These are phyloP conservation scores for Pangasius macronema DNA, from an alignment of 2,797 vertebrate genomes.

Conservation along the genomic window DNA sequence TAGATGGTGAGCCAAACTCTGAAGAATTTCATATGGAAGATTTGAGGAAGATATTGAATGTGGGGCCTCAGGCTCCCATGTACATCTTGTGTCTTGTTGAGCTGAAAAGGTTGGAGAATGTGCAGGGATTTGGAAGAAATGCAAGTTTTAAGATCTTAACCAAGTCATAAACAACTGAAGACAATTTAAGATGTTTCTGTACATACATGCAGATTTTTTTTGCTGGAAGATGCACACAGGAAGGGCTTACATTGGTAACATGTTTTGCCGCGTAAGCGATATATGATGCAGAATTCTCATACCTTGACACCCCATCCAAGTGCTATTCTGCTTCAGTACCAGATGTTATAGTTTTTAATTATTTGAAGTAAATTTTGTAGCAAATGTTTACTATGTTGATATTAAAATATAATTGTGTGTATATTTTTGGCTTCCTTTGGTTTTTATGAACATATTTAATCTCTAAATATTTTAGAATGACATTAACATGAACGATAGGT, in stretches of 20 bases:
- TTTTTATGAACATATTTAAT: background rate
- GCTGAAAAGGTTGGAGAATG: conserved; percentile 67
- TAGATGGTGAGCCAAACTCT: conserved; percentile 57
- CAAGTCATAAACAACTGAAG: conserved; percentile 38
- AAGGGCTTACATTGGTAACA: background rate
- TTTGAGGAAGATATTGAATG: conserved; percentile 61
- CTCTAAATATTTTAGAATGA: background rate
- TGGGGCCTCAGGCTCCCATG: conserved; percentile 61
- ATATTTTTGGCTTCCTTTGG: background rate
- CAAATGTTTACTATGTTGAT: background rate
- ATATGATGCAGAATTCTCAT: background rate
- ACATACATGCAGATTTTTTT: background rate
- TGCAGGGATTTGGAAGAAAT: conserved; percentile 56
- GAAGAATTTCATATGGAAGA: conserved; percentile 63
- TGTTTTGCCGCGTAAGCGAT: background rate
- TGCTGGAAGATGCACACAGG: background rate
- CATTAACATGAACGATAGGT: background rate
- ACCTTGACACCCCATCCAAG: background rate
- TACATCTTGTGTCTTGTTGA: conserved; percentile 72
- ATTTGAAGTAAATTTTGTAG: background rate
- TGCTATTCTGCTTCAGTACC: background rate
- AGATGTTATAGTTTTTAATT: background rate
- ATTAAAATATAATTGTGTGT: background rate
- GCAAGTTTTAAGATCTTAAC: conserved; percentile 65
- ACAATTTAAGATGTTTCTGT: background rate